Base-by-base conservation (phyloP, 2,888 invertebrate species). In the Philereme transversata region DNA sequence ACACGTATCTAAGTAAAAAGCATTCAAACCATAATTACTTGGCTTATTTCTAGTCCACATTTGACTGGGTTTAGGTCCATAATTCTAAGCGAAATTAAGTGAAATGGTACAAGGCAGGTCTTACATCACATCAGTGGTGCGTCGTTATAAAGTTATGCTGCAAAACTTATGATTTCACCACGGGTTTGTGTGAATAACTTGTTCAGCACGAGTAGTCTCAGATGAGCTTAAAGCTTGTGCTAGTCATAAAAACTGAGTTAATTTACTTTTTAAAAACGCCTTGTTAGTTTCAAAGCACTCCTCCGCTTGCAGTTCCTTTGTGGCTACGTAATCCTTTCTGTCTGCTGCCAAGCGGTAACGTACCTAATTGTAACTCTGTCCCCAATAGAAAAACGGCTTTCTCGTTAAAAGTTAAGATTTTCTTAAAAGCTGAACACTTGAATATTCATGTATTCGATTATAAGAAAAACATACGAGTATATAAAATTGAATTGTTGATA, bases 241-340 rank as follows among this genome's bases (percentile, higher is more conserved):
- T 47, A 48, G 40, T 58, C 48, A 45, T 62, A 53, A 59, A 62
- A 62, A 54, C 36, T n/a, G 10, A 59, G 59, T 59, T 63, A 63
- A 63, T 63, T 62, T 55, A 55, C 51, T 56, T 56, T 63, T 62
- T 46, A 36, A 56, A 58, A 59, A 59, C 40, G 58, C 52, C 59
- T 53, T 52, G 56, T 60, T 56, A 63, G 52, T 50, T 50, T 52
- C 56, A 46, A 52, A 50, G 50, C 55, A 49, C 46, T 47, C 43
- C 43, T 44, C 51, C 38, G 49, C 50, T 49, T 38, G 49, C 56
- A 63, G 52, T 59, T 63, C 41, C 63, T 63, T 63, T 63, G 63
- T 59, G 55, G 59, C 38, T 46, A 33, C 59, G 34, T 63, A 63
- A 63, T 63, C 59, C 55, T 55, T 58, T 51, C 55, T 54, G 55